Evolutionary conservation across 2,113 vertebrate species (phyloP), one percentile per base, ranked within the genome.

Genomic region (Hyperoodon ampullatus): DNA sequence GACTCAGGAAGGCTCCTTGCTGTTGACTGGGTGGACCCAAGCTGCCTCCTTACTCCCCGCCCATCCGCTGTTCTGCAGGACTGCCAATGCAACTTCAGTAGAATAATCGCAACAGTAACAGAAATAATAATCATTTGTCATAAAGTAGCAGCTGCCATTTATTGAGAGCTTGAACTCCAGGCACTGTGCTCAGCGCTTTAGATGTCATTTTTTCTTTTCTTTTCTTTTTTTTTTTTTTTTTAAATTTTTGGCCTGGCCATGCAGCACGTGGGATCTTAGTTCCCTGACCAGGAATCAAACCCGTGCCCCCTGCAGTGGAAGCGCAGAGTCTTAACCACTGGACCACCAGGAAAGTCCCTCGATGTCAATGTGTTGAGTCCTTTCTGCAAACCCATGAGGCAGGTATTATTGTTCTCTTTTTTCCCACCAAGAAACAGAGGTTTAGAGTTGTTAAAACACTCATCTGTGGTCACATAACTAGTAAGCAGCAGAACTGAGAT

Each of bases 401-500:
- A 23, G 70, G 1, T 4, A 12, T 53, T 42, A 18, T 7, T 42
- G 8, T 3, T 44, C n/a, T 14, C 4, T 66, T 42, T 18, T 60
- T 83, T 23, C 12, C 53, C 26, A 82, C n/a, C 39, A 19, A 93
- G 50, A 77, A 81, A 53, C 35, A 55, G 68, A 92, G 60, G 3
- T 3, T 50, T 5, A 85, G 75, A 18, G 11, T 55, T 28, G 11
- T 44, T 66, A 28, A 30, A 66, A 86, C 6, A 23, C 19, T 35
- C 30, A n/a, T 8, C 55, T 81, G 15, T 63, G 23, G 35, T 55
- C 21, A 55, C 26, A 13, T 42, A 80, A 19, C 11, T 61, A 33
- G 44, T 42, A 81, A 74, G 24, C n/a, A 33, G 42, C 16, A 91
- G 90, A 82, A 35, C 5, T 88, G 72, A 93, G 44, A 35, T 80